Evolutionary conservation across 2,797 vertebrate species (phyloP).

Genomic region (Gallinago solitaria): DNA sequence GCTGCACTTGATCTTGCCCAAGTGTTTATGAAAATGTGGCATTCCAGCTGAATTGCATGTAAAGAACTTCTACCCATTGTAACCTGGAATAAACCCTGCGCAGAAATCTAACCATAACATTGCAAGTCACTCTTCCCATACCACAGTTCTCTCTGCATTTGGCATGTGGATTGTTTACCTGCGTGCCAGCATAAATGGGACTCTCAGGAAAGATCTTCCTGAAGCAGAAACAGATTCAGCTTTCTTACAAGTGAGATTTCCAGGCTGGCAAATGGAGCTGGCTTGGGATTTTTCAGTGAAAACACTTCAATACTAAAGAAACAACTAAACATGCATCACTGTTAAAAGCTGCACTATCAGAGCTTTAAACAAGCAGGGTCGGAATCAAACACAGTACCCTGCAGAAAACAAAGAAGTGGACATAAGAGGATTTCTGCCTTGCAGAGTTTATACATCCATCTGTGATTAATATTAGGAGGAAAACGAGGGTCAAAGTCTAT

Average conservation of each 20-base stretch:
- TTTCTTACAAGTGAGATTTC: neutral
- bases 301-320: neutral
- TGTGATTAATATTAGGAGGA: conserved; percentile 45
- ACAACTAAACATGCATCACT: neutral
- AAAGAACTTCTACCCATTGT: neutral
- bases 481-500: conserved; percentile 23
- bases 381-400: neutral
- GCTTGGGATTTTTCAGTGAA: neutral
- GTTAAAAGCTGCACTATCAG: neutral
- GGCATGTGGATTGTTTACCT: neutral
- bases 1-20: neutral
- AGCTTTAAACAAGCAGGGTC: neutral
- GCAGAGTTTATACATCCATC: conserved; percentile 30
- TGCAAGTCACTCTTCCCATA: neutral
- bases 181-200: neutral
- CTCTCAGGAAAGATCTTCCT: neutral
- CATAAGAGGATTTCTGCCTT: conserved; percentile 66
- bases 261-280: neutral
- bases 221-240: neutral
- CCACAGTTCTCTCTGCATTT: neutral
- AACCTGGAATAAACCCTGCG: neutral
- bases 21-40: neutral
- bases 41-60: neutral
- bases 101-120: neutral
- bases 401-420: conserved; percentile 32